These are phyloP conservation scores for Xerus inauris DNA, from an alignment of 2,113 vertebrate species.

Conservation along the genomic window DNA sequence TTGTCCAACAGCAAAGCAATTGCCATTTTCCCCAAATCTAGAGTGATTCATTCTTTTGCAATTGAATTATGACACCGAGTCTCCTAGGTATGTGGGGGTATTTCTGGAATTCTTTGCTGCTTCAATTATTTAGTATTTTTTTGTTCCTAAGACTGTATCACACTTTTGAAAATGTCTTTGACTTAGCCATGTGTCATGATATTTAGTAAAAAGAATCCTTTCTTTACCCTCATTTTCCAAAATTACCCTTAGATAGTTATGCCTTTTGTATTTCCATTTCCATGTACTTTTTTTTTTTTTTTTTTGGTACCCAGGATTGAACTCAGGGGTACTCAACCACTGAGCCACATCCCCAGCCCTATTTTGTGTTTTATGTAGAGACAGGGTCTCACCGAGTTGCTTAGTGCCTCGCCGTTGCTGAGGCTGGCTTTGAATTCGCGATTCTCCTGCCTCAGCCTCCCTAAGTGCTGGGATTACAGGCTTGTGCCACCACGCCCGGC, in stretches of 20 bases:
- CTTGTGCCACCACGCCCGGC: too few relatives aligned
- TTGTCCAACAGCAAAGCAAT: not conserved
- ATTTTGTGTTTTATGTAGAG: too few relatives aligned
- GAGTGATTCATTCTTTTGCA: slow-evolving; percentile 1
- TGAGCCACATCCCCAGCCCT: too few relatives aligned
- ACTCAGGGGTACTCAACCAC: too few relatives aligned
- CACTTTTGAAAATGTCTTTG: not conserved
- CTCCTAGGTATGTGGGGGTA: not conserved
- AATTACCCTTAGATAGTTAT: not conserved
- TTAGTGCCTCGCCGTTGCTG: too few relatives aligned
- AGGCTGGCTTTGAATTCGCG: too few relatives aligned
- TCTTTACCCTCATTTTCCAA: not conserved
- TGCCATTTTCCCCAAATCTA: not conserved
- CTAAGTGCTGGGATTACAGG: too few relatives aligned
- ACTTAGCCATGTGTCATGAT: not conserved
- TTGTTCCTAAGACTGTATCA: not conserved
- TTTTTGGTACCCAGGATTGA: too few relatives aligned
- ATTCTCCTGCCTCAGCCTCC: too few relatives aligned
- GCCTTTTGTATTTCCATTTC: not conserved
- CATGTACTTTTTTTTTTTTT: too few relatives aligned
- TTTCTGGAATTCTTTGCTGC: not conserved
- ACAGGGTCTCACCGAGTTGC: too few relatives aligned
- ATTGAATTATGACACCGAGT: not conserved
- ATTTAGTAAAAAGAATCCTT: slow-evolving; percentile 11
- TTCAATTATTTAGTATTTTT: not conserved